These are phyloP conservation scores for Neolamprologus hecqui DNA, from an alignment of 2,113 vertebrate genomes.

Conservation along the genomic window DNA sequence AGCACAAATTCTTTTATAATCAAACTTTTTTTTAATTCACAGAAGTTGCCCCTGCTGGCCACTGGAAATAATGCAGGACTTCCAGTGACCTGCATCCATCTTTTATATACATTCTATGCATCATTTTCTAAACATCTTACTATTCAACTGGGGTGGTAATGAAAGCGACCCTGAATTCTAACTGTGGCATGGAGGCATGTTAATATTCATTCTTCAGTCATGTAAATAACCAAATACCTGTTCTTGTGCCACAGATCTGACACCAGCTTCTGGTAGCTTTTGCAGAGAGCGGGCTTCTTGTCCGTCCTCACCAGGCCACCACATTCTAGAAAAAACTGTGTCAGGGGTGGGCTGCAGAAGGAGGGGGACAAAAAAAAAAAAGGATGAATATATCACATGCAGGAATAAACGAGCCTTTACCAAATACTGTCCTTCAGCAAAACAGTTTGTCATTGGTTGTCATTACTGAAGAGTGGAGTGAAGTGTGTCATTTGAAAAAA, in stretches of 20 bases:
- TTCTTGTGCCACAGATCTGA: constrained; percentile 97
- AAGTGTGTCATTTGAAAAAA: background rate
- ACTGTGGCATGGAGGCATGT: background rate
- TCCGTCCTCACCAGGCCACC: constrained; percentile 89
- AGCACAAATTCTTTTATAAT: background rate
- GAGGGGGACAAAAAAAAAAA: background rate
- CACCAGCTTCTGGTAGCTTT: constrained; percentile 97
- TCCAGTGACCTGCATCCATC: background rate
- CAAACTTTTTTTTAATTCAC: background rate
- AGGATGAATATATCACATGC: background rate
- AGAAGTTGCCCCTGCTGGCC: background rate
- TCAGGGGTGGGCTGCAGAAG: constrained; percentile 83
- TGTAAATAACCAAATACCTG: constrained; percentile 54
- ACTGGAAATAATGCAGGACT: background rate
- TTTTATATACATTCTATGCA: background rate
- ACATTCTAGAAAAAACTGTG: constrained; percentile 93
- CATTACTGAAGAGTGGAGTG: background rate
- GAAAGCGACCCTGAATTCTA: background rate
- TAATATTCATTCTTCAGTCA: background rate
- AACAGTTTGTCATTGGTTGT: background rate
- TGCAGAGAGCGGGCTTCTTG: constrained; percentile 96
- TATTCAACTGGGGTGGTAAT: background rate
- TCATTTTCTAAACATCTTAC: background rate
- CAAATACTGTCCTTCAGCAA: background rate
- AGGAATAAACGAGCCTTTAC: background rate